A percentile compares a stretch with the other conserved stretches of the same genome.
Evolutionary conservation across 2,113 vertebrate species (phyloP).

Genomic region (Proterorhinus semilunaris): DNA sequence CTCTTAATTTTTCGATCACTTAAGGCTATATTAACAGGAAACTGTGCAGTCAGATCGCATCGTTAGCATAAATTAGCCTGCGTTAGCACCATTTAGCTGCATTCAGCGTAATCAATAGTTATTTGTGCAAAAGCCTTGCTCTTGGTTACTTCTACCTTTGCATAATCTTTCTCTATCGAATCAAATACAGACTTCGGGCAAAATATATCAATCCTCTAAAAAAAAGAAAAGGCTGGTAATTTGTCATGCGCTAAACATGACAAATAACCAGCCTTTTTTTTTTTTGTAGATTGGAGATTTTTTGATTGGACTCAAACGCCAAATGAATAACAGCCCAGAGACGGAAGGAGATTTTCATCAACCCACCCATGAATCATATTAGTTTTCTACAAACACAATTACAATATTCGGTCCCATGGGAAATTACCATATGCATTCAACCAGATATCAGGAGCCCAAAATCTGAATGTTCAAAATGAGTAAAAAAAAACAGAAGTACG

Average conservation of each 20-base stretch:
- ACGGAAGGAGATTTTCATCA: conserved; percentile 3
- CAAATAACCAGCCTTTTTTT: not conserved
- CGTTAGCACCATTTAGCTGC: conserved; percentile 2
- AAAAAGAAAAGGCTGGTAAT: too few species aligned
- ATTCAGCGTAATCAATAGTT: not conserved
- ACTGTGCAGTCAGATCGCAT: not conserved
- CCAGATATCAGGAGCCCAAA: not conserved
- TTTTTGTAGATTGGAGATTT: not conserved
- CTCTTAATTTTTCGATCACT: conserved; percentile 1
- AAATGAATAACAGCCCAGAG: not conserved
- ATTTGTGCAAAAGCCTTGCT: not conserved
- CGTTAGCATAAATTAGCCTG: not conserved
- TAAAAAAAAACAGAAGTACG: conserved; percentile 1
- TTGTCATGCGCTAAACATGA: too few species aligned
- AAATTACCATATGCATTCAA: conserved; percentile 27
- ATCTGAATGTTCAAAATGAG: not conserved
- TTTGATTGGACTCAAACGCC: not conserved
- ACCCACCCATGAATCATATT: not conserved
- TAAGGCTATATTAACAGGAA: not conserved
- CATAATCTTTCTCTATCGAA: not conserved
- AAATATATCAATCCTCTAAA: not conserved
- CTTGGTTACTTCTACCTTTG: conserved; percentile 1
- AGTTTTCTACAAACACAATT: conserved; percentile 18
- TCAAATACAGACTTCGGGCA: too few species aligned
- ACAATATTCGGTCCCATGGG: conserved; percentile 25